Conservation (phyloP, 2,113 vertebrate species). For the Sander vitreus region DNA sequence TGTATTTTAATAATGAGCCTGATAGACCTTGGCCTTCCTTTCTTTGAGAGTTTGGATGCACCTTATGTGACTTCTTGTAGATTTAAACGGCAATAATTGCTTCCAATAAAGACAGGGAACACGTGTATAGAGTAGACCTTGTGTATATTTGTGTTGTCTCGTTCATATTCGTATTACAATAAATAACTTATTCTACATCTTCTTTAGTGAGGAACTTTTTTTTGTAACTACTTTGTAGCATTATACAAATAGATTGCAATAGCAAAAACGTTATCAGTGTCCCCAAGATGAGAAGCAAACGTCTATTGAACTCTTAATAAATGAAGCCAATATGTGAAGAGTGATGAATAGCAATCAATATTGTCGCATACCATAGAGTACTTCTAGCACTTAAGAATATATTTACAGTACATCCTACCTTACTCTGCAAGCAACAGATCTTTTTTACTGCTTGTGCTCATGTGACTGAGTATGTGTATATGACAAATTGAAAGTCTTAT, state of each 20-base stretch:
- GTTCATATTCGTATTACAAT: background rate
- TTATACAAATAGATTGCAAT: constrained; percentile 5
- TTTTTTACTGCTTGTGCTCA: constrained; percentile 31
- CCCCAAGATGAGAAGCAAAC: constrained; percentile 2
- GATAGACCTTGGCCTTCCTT: constrained; percentile 47
- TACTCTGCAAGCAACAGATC: constrained; percentile 26
- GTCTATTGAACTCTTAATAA: constrained; percentile 14
- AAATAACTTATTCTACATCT: background rate
- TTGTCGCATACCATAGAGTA: constrained; percentile 13
- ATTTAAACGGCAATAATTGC: constrained; percentile 14
- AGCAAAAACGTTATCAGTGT: background rate
- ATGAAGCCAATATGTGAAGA: constrained; percentile 27
- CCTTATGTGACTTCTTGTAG: constrained; percentile 41
- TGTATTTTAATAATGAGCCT: constrained; percentile 69
- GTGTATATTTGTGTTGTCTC: background rate
- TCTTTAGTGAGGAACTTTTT: background rate
- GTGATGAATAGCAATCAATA: constrained; percentile 27
- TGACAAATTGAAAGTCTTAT: constrained; percentile 77
- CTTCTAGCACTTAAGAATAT: constrained; percentile 25
- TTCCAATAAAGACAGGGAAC: background rate
- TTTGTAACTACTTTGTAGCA: background rate
- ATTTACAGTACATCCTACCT: constrained; percentile 15
- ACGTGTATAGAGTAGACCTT: background rate
- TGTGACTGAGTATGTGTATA: constrained; percentile 17
- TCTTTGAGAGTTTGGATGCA: constrained; percentile 35